Percentiles rank a stretch among this genome's conserved stretches.
Evolutionary conservation across 2,888 invertebrate species (phyloP).

Genomic region (Onchidella celtica): DNA sequence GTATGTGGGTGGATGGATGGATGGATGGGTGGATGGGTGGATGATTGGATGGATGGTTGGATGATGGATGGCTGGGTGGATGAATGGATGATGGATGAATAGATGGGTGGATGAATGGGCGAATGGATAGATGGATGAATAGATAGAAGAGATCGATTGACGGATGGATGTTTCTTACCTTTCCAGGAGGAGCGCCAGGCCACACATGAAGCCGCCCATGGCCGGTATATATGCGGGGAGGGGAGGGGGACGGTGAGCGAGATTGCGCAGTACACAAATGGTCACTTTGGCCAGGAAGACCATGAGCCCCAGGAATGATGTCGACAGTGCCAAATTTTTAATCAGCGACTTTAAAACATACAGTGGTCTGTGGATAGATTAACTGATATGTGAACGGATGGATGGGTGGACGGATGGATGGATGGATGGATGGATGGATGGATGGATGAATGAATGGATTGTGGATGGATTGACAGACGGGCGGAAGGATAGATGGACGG

Average conservation of each 20-base stretch:
- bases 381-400: not conserved
- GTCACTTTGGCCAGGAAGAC: conserved; percentile 67
- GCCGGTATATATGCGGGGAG: conserved; percentile 61
- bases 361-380: conserved; percentile 59
- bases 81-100: too few species aligned
- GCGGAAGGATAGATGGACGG: not conserved
- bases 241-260: conserved; percentile 62
- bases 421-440: conserved; percentile 1
- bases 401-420: not conserved
- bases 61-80: too few species aligned
- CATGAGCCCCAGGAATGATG: conserved; percentile 68
- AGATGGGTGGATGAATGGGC: too few species aligned
- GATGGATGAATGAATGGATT: not conserved
- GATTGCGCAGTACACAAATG: conserved; percentile 67
- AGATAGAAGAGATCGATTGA: too few species aligned
- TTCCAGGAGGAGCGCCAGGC: conserved; percentile 31
- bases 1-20: too few species aligned
- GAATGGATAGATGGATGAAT: too few species aligned
- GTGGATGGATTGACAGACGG: not conserved
- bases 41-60: too few species aligned
- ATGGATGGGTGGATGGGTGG: too few species aligned
- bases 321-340: conserved; percentile 66
- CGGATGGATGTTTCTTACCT: conserved; percentile 29
- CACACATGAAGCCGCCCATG: conserved; percentile 17
- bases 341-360: conserved; percentile 58